Conservation (phyloP, 2,888 invertebrate genomes). For the Maniola hyperantus region DNA sequence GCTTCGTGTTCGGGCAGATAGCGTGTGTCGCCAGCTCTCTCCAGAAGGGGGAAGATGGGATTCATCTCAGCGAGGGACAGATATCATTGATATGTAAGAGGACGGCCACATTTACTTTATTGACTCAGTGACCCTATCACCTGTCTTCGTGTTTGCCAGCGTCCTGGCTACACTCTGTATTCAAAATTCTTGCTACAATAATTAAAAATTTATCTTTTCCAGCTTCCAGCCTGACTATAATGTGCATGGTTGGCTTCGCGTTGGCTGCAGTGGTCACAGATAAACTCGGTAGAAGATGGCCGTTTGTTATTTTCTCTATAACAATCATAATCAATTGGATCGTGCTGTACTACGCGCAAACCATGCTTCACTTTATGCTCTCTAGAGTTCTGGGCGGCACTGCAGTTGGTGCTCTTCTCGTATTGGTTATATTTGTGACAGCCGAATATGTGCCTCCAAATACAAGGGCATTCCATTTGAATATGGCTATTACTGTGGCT, state of each 20-base stretch:
- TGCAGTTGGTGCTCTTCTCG: conserved; percentile 32
- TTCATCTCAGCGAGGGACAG: not conserved
- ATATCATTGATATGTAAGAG: conserved; percentile 4
- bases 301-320: conserved; percentile 27
- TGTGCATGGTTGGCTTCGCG: conserved; percentile 1
- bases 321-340: conserved; percentile 34
- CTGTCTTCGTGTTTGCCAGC: too few relatives aligned
- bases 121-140: too few relatives aligned
- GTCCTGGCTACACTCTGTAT: too few relatives aligned
- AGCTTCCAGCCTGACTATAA: not conserved
- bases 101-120: not conserved
- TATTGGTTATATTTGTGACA: conserved; percentile 25
- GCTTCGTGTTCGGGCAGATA: not conserved
- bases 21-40: not conserved
- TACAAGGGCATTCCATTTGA: conserved; percentile 31
- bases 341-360: conserved; percentile 29
- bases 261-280: conserved; percentile 30
- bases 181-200: too few relatives aligned
- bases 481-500: conserved; percentile 34
- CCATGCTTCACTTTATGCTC: conserved; percentile 18
- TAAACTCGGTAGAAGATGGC: conserved; percentile 33
- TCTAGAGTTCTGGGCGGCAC: conserved; percentile 33
- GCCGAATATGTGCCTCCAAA: conserved; percentile 35
- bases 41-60: not conserved
- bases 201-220: conserved; percentile 2